Evolutionary conservation across 2,113 vertebrate species (phyloP).

Genomic region (Neofelis nebulosa): DNA sequence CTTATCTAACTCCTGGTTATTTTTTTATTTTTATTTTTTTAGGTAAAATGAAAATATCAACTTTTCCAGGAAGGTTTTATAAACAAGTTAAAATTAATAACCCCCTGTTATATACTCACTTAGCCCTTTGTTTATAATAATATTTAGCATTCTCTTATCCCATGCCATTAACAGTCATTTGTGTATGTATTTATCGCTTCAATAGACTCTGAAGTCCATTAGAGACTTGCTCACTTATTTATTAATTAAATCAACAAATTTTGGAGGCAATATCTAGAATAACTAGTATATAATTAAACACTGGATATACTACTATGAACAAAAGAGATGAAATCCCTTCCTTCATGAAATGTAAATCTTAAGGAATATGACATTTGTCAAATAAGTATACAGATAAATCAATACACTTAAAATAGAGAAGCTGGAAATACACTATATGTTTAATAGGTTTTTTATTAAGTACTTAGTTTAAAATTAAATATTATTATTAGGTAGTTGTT

Average conservation of each 20-base stretch:
- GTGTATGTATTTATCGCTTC: neutral
- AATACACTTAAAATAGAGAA: neutral
- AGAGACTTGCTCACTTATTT: neutral
- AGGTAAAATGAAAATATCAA: neutral
- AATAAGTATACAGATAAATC: neutral
- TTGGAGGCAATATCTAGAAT: neutral
- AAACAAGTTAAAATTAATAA: conserved; percentile 19
- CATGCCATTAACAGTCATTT: neutral
- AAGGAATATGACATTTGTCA: neutral
- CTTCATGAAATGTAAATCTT: neutral
- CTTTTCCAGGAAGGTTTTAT: neutral
- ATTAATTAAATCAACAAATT: neutral
- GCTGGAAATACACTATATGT: neutral
- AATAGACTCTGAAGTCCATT: neutral
- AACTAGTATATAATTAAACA: neutral
- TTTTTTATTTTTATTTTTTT: neutral
- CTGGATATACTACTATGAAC: neutral
- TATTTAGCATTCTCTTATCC: neutral
- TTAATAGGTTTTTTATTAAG: neutral
- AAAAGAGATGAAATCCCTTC: neutral
- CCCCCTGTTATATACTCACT: neutral
- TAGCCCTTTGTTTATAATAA: neutral
- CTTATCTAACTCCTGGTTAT: neutral
- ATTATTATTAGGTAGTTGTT: neutral
- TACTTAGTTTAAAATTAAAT: neutral